These are phyloP conservation scores for Drosophila ficusphila DNA, from an alignment of 1,140 invertebrate genomes.

Conservation along the genomic window DNA sequence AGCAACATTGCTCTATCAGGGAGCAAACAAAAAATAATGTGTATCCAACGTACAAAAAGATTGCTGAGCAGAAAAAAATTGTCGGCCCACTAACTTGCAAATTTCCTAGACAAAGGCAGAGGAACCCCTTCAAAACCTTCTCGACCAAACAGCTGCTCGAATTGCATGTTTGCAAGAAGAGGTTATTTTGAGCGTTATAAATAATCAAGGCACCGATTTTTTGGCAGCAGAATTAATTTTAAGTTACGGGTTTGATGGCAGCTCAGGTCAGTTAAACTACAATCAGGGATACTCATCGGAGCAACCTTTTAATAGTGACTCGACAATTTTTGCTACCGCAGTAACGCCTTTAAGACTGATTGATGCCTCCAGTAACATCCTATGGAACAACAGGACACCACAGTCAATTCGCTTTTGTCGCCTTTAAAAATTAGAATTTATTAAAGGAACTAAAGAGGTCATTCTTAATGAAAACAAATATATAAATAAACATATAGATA, in stretches of 20 bases:
- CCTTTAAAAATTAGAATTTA: background rate
- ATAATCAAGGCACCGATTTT: background rate
- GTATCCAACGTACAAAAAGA: too few species aligned
- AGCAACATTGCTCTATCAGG: too few species aligned
- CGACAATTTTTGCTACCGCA: background rate
- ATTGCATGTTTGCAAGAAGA: background rate
- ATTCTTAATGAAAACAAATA: background rate
- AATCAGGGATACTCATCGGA: background rate
- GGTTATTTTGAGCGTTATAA: background rate
- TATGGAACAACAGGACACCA: background rate
- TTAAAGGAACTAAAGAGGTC: background rate
- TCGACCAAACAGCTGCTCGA: background rate
- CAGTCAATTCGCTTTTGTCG: constrained; percentile 1
- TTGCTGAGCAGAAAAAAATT: too few species aligned
- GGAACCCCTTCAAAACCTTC: too few species aligned
- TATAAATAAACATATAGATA: background rate
- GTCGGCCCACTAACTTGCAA: too few species aligned
- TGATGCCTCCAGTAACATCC: background rate
- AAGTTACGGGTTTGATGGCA: background rate
- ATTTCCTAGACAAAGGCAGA: too few species aligned
- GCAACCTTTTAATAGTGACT: background rate
- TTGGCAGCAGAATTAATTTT: background rate
- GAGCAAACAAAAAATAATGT: too few species aligned
- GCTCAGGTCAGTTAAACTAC: background rate
- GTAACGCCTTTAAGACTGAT: background rate